Base-by-base conservation (phyloP, 2,797 vertebrate species). In the Halcyon badia region DNA sequence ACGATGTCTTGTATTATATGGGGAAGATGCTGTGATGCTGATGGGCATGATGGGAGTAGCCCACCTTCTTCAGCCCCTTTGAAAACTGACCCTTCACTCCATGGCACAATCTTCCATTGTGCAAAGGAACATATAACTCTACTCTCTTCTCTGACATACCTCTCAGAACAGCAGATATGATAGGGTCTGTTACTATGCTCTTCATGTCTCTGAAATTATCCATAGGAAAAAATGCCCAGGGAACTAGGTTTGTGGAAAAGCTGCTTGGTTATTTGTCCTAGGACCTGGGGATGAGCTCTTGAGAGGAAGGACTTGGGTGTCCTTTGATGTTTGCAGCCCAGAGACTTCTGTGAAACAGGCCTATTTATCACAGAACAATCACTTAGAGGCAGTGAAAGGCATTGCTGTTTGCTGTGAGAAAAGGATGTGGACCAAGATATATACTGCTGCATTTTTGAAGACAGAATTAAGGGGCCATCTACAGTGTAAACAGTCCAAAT, bases 401-500 rank as follows among this genome's bases (percentile, higher is more conserved):
- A 68, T 49, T 89, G 46, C 37, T 91, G 24, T 82, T 95, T 87
- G 66, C 62, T 62, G 68, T 49, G 88, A 79, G 94, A 86, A 66
- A 83, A 35, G 62, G 62, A 58, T 62, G 79, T 83, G 87, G 71
- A 83, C n/a, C 64, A 66, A 69, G 80, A 58, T 41, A 33, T 17
- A 46, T 48, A 48, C 14, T 79, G 71, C 35, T 79, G 48, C 48
- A 61, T 87, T 86, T 95, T 90, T 82, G 2, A 44, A 91, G 12
- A 28, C 7, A 13, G 84, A 90, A 92, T 91, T 78, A 87, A 82
- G 86, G 83, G 37, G 54, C 46, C n/a, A 51, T 80, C 31, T 81
- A 87, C 93, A 89, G 76, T 86, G 61, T 83, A 94, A 95, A 84
- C 61, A 72, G 62, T 42, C 42, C 81, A 35, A 71, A 46, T 90